phyloP scores from a whole-genome alignment of 2,888 invertebrate genomes.

The Clusia tigrina region DNA sequence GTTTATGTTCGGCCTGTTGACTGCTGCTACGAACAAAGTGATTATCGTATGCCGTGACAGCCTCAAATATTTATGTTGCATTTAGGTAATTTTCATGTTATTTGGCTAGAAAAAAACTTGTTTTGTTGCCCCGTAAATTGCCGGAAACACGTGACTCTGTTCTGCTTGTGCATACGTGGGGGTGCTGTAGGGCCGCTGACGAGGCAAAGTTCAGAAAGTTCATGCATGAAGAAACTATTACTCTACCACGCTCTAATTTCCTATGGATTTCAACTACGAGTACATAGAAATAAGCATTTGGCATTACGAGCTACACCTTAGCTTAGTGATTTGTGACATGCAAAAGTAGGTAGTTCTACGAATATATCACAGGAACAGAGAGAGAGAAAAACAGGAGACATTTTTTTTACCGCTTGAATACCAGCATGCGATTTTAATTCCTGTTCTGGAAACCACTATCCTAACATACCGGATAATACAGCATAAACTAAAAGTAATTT shows the following conservation, averaged over 20 bases:
- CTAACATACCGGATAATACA: too few species aligned
- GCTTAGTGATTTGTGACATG: conserved; percentile 31
- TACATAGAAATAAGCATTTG: conserved; percentile 9
- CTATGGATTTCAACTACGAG: not conserved
- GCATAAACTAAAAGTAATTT: too few species aligned
- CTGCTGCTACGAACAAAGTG: conserved; percentile 38
- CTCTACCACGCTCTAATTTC: not conserved
- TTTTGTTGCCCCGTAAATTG: conserved; percentile 39
- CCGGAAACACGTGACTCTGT: conserved; percentile 15
- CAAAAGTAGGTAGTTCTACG: conserved; percentile 16
- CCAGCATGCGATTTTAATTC: too few species aligned
- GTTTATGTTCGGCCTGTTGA: conserved; percentile 18
- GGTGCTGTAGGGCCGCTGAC: not conserved
- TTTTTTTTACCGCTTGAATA: too few species aligned
- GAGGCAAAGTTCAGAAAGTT: not conserved
- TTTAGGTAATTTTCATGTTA: conserved; percentile 55
- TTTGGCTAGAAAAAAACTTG: conserved; percentile 29
- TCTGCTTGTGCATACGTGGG: not conserved
- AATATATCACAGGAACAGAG: too few species aligned
- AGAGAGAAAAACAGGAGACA: too few species aligned
- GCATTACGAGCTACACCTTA: conserved; percentile 34
- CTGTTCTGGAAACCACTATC: too few species aligned
- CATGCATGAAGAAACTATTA: conserved; percentile 23
- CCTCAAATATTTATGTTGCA: conserved; percentile 55
- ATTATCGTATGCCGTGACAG: conserved; percentile 62